Evolutionary conservation across 2,888 invertebrate species (phyloP).

Genomic region (Heliconius sara): DNA sequence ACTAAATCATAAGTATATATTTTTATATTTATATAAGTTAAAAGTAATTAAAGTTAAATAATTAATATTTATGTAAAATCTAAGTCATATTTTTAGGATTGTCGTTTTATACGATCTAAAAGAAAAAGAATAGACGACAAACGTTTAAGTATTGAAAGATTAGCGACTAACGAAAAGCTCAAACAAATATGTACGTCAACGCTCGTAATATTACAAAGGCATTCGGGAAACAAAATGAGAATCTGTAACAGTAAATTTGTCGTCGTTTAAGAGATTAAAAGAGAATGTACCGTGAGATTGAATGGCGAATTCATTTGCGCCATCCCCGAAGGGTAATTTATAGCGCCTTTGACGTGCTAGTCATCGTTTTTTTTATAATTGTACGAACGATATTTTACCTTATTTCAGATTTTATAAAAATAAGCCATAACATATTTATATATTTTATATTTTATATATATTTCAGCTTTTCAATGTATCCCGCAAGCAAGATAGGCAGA

Average conservation of each 20-base stretch:
- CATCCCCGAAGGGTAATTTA: slow-evolving; percentile 67
- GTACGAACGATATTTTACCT: slow-evolving; percentile 33
- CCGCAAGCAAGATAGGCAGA: too few relatives aligned
- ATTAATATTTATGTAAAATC: not conserved
- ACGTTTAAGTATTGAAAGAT: slow-evolving; percentile 18
- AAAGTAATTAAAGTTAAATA: not conserved
- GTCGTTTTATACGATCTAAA: not conserved
- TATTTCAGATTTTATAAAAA: not conserved
- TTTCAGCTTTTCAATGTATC: too few relatives aligned
- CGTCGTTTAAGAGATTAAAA: slow-evolving; percentile 79
- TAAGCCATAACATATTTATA: not conserved
- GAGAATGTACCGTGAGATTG: slow-evolving; percentile 80
- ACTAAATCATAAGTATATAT: not conserved
- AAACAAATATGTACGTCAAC: slow-evolving; percentile 66
- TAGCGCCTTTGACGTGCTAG: slow-evolving; percentile 64
- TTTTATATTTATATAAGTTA: not conserved
- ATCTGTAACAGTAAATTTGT: slow-evolving; percentile 78
- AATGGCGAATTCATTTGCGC: slow-evolving; percentile 75
- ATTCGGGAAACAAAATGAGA: slow-evolving; percentile 70
- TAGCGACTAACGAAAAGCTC: slow-evolving; percentile 33
- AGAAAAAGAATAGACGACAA: not conserved
- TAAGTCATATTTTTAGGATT: not conserved
- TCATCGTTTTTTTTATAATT: slow-evolving; percentile 56
- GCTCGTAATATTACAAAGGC: slow-evolving; percentile 60
- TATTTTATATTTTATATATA: too few relatives aligned